phyloP scores from a whole-genome alignment of 2,888 invertebrate genomes.

The Callimorpha dominula region DNA sequence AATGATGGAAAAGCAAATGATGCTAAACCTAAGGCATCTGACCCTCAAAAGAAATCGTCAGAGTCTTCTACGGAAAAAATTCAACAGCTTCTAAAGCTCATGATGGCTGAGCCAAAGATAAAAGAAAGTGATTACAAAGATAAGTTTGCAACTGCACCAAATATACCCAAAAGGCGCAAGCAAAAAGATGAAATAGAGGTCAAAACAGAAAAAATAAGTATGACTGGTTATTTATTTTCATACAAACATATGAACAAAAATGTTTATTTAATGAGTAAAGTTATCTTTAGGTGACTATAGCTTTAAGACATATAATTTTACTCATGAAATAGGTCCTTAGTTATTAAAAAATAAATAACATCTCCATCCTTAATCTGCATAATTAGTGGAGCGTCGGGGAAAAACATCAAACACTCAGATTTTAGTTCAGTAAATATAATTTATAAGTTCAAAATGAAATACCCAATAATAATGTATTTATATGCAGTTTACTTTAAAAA shows the following conservation, averaged over 20 bases:
- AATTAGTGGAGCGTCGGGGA: too few relatives aligned
- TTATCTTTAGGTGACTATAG: not conserved
- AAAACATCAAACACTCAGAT: too few relatives aligned
- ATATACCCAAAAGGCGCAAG: constrained; percentile 60
- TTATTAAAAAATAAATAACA: too few relatives aligned
- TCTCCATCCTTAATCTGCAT: too few relatives aligned
- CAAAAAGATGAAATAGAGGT: constrained; percentile 66
- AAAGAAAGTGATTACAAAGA: constrained; percentile 73
- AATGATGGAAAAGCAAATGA: constrained; percentile 64
- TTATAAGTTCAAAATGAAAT: too few relatives aligned
- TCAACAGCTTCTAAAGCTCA: constrained; percentile 76
- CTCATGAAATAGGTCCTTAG: too few relatives aligned
- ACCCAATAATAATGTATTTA: too few relatives aligned
- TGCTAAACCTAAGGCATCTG: constrained; percentile 46
- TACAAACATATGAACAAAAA: too few relatives aligned
- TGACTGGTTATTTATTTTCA: constrained; percentile 14
- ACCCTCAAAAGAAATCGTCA: constrained; percentile 47
- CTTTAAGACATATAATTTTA: too few relatives aligned
- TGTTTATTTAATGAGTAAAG: too few relatives aligned
- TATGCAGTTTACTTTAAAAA: too few relatives aligned
- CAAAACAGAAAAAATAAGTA: constrained; percentile 78
- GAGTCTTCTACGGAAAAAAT: constrained; percentile 75
- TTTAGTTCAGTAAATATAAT: too few relatives aligned
- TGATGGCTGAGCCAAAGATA: constrained; percentile 76
- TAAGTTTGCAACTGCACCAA: constrained; percentile 73